phyloP scores from a whole-genome alignment of 1,140 invertebrate species.

The Galleria mellonella region DNA sequence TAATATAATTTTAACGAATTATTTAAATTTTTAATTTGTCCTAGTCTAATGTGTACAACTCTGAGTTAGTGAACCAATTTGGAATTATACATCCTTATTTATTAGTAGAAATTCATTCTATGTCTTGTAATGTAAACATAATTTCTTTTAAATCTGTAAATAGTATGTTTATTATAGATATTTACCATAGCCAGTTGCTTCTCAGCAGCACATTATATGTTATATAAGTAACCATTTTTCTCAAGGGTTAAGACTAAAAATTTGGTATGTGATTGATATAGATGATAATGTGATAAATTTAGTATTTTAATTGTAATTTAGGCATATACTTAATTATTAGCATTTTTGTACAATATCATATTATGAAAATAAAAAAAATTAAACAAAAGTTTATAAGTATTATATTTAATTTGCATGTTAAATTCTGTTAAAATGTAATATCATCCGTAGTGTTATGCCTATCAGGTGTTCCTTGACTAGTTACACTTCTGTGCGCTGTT shows the following conservation, averaged over 20 bases:
- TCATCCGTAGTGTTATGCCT: slow-evolving; percentile 23
- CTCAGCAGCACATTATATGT: no score
- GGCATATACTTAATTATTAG: background rate
- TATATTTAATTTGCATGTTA: background rate
- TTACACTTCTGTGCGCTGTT: slow-evolving; percentile 23
- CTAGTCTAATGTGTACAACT: slow-evolving; percentile 1
- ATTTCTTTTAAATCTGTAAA: background rate
- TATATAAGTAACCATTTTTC: no score
- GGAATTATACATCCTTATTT: no score
- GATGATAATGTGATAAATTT: no score
- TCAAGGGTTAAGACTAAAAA: no score
- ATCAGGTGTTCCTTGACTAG: slow-evolving; percentile 23
- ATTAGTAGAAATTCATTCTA: no score
- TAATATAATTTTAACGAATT: slow-evolving; percentile 53
- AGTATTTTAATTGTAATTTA: no score
- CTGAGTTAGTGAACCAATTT: no score
- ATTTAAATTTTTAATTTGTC: no score
- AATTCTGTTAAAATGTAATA: slow-evolving; percentile 17
- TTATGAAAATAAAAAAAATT: background rate
- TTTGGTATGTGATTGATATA: no score
- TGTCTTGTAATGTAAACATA: slow-evolving; percentile 4
- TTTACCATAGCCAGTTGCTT: no score
- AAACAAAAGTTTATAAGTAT: background rate
- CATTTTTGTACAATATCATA: background rate
- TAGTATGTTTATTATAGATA: background rate